Base-by-base conservation (phyloP, 2,797 vertebrate genomes). In the Karalla daura region DNA sequence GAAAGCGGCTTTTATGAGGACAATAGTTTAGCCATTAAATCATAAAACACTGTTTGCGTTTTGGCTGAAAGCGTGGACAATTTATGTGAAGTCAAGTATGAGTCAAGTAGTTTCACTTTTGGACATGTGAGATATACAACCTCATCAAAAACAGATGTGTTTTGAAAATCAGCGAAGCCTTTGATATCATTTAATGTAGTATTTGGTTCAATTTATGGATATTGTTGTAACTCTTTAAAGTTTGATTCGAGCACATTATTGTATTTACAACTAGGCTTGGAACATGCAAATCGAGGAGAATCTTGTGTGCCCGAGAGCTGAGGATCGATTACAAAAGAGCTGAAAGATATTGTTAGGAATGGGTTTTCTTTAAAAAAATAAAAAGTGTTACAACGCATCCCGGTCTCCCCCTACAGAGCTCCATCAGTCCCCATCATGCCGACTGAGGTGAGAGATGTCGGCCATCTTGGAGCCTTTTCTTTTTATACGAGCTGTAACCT, bases 51-150 rank as follows among this genome's bases (percentile, higher is more conserved):
- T 9, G 58, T 70, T 83, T 50, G 17, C 40, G 47, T 67, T 62
- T 63, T 78, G 63, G 72, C 73, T 43, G 73, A 73, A 55, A 71
- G 60, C 58, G 40, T 65, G 32, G 64, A 53, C 50, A 46, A 35
- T 81, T 84, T 80, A 64, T 74, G 65, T 54, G 67, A 62, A 68
- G 64, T 79, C 70, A 74, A 83, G 70, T 70, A 35, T 63, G 74
- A 80, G 76, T 80, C 71, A 71, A 72, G 66, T 68, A 47, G 54
- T 82, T 77, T 78, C 24, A 78, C 23, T 58, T 74, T 41, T 66
- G 33, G 63, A 70, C 54, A 44, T 36, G 49, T 54, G 37, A 73
- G 52, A 74, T 59, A 55, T 52, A 51, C 58, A 69, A 30, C 56
- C 27, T 25, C 17, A 71, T 70, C 51, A 59, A 47, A 76, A 80